Percentiles rank a stretch among this genome's conserved stretches.
These are phyloP conservation scores for Malthinus flaveolus DNA, from an alignment of 2,888 invertebrate genomes.

Conservation along the genomic window DNA sequence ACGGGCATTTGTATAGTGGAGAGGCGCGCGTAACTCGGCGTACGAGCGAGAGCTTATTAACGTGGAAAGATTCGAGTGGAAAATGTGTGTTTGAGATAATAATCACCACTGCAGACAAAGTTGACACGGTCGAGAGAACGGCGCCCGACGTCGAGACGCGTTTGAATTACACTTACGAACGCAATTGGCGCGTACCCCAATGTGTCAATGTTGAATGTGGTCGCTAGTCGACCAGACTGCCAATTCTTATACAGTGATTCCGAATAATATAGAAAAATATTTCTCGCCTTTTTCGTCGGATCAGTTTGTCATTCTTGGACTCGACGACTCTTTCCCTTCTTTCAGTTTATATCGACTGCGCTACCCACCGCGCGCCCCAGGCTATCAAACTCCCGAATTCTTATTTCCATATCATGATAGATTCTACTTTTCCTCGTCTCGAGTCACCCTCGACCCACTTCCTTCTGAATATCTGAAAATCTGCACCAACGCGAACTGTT, in stretches of 20 bases:
- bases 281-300: constrained; percentile 20
- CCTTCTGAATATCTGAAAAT: constrained; percentile 31
- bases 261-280: constrained; percentile 26
- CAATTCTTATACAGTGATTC: constrained; percentile 26
- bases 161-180: constrained; percentile 33
- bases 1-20: constrained; percentile 12
- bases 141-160: constrained; percentile 29
- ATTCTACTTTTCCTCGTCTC: constrained; percentile 43
- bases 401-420: constrained; percentile 53
- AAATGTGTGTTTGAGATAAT: constrained; percentile 28
- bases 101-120: constrained; percentile 31
- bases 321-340: constrained; percentile 11
- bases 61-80: constrained; percentile 4
- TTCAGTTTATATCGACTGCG: constrained; percentile 24
- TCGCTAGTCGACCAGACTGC: constrained; percentile 21
- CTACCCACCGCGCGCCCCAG: constrained; percentile 28
- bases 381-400: constrained; percentile 49
- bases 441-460: constrained; percentile 34
- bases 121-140: constrained; percentile 31
- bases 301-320: constrained; percentile 29
- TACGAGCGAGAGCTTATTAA: constrained; percentile 9
- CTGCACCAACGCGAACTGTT: constrained; percentile 30
- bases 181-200: constrained; percentile 35
- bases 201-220: constrained; percentile 20
- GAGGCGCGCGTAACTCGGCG: background rate